Base-by-base conservation (phyloP, 2,888 invertebrate species). In the Heliconius charithonia region DNA sequence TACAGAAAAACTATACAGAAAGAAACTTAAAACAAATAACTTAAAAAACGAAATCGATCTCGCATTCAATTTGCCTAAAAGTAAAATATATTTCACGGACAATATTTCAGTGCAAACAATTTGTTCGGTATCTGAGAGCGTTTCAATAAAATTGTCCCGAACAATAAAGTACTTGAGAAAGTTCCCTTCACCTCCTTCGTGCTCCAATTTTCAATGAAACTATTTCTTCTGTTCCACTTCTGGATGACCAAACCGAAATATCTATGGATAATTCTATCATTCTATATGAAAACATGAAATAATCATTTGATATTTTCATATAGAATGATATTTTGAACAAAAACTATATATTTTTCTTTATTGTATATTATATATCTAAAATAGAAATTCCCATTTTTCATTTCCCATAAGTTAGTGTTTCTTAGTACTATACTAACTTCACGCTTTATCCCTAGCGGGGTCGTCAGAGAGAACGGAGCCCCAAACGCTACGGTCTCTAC, bases 111-210 rank as follows among this genome's bases (percentile, higher is more conserved):
- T n/a, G 41, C n/a, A 41, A 41, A 7, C 25, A 67, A 41, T 69
- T 13, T 16, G n/a, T 13, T 69, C 41, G 25, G 67, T n/a, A n/a
- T 69, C 67, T 13, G 22, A 51, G 67, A 41, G n/a, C 7, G 13
- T 16, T 41, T 41, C 67, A n/a, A 41, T 69, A 25, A 69, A 41
- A 69, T 37, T 25, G 41, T 69, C 25, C 16, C n/a, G 25, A 41
- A 25, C 6, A 25, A 41, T 29, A 69, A 41, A 69, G 25, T 69
- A 25, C 41, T 69, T 69, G 67, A 41, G 41, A 69, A 67, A 37
- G 67, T 67, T 67, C 13, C 13, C n/a, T 67, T n/a, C 32, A 37
- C 37, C 32, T 67, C 4, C 67, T 41, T 25, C 7, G 25, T 41
- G 67, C 16, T 32, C 67, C 9, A 69, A 25, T 41, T 69, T 41